A percentile compares a stretch with the other conserved stretches of the same genome.
phyloP scores from a whole-genome alignment of 2,113 vertebrate species.

The Cheirogaleus medius region DNA sequence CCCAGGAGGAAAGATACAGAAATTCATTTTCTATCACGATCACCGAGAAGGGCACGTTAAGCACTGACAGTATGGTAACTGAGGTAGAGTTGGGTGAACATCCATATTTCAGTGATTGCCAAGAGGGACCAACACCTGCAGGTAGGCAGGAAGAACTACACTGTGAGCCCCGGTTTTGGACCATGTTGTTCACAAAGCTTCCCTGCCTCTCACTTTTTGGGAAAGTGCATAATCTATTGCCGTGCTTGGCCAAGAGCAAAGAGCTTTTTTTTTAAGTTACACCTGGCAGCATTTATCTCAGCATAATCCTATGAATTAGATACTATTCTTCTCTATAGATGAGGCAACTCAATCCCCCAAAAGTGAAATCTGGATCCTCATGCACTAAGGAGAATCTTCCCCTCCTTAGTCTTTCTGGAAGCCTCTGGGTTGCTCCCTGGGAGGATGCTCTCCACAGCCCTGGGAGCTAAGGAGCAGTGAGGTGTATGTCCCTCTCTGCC shows the following conservation, averaged over 20 bases:
- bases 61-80: accelerated
- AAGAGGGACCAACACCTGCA: not conserved
- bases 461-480: not conserved
- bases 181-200: not conserved
- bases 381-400: no score
- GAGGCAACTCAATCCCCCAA: not conserved
- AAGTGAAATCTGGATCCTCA: not conserved
- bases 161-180: not conserved
- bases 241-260: not conserved
- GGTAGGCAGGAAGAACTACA: not conserved
- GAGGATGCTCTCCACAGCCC: not conserved
- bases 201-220: not conserved
- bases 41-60: not conserved
- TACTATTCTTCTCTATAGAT: not conserved
- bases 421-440: not conserved
- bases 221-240: not conserved
- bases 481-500: not conserved
- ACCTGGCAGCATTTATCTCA: not conserved
- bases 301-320: not conserved
- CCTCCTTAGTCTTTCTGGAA: not conserved
- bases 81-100: not conserved
- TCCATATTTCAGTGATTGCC: not conserved
- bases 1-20: not conserved
- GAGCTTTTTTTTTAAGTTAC: not conserved
- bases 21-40: not conserved